phyloP scores from a whole-genome alignment of 2,797 vertebrate genomes.

The Xyrichtys novacula region DNA sequence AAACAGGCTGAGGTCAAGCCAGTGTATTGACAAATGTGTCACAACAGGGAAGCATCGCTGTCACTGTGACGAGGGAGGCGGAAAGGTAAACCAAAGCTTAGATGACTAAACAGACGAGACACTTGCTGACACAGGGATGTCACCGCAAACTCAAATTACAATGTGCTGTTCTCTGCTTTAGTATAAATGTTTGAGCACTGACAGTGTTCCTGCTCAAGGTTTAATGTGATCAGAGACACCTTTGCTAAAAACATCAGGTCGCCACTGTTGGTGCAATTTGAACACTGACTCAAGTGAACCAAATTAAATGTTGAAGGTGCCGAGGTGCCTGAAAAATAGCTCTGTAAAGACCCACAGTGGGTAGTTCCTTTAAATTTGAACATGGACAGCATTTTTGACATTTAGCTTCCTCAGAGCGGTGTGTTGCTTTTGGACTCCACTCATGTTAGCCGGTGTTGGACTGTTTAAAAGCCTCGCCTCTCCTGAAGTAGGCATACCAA shows the following conservation, averaged over 20 bases:
- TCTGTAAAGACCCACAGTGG: neutral
- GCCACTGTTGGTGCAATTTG: conserved; percentile 20
- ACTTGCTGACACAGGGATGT: conserved; percentile 5
- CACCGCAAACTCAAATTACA: neutral
- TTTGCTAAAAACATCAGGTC: conserved; percentile 32
- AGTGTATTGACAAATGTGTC: conserved; percentile 14
- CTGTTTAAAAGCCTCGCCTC: neutral
- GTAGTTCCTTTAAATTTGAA: neutral
- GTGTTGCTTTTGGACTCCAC: neutral
- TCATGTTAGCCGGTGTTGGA: neutral
- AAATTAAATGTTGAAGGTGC: conserved; percentile 4
- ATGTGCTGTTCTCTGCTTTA: conserved; percentile 14
- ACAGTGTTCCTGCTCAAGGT: conserved; percentile 6
- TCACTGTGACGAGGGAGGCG: neutral
- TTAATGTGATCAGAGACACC: conserved; percentile 25
- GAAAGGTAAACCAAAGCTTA: neutral
- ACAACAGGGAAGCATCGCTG: neutral
- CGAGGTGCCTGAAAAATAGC: conserved; percentile 4
- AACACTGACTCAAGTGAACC: conserved; percentile 22
- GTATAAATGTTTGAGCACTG: conserved; percentile 31
- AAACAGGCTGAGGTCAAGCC: neutral
- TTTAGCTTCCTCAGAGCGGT: neutral
- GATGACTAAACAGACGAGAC: neutral
- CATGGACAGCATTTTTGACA: neutral
- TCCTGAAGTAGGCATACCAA: neutral